Base-by-base conservation (phyloP, 2,888 invertebrate species). In the Eustalomyia histrio region DNA sequence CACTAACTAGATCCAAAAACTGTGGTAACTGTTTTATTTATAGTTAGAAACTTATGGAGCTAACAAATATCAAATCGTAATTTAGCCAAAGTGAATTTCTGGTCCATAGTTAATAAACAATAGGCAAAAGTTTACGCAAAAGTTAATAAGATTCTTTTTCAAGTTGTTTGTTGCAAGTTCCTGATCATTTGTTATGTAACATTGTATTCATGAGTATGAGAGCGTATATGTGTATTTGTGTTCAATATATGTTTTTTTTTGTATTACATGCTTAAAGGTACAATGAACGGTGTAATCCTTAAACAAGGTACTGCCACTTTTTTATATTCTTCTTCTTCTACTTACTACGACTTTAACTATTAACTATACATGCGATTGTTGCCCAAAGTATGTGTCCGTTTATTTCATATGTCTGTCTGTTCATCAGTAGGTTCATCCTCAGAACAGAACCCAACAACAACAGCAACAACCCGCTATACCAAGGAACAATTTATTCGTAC, bases 241-340 rank as follows among this genome's bases (percentile, higher is more conserved):
- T 60, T 39, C 35, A 76, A 50, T 80, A 64, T 60, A 18, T 78
- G 72, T 43, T 1, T 79, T 29, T 29, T 29, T 29, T 29, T 29
- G 29, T 29, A 29, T 29, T 29, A 29, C 7, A 29, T 64, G 58
- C 24, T 68, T 53, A 64, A 71, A 78, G 67, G 78, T 78, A 71
- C 78, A 74, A 78, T 67, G 67, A 63, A 78, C 81, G 71, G 43
- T 78, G 74, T 81, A 75, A 81, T 81, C 81, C 81, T 78, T 81
- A 67, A 74, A 75, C 78, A 74, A 78, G 78, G 71, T 75, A 71
- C 78, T 60, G 67, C 43, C 53, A 18, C 17, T 50, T 63, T n/a
- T 47, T n/a, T 29, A 29, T 7, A 6, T 6, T 29, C 29, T 29
- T 12, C 39, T 14, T 2, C 39, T 39, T 6, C 43, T 1, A 3